Base-by-base conservation (phyloP, 2,888 invertebrate species). In the Drosophila prolongata region DNA sequence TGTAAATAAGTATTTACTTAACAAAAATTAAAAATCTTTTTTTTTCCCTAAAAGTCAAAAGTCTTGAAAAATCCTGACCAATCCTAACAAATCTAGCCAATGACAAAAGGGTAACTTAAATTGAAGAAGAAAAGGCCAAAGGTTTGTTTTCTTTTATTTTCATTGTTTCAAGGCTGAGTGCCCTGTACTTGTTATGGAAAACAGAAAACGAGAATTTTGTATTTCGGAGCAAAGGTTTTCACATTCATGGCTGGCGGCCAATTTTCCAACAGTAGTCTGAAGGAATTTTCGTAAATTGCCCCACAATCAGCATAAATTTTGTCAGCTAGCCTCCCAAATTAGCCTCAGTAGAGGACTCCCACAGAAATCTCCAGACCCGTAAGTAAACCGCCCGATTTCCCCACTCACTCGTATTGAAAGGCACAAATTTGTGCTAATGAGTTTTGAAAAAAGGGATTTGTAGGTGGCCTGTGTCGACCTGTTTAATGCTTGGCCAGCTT, bases 221-320 rank as follows among this genome's bases (percentile, higher is more conserved):
- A 24, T 75, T 67, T 59, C 40, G 34, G 44, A 67, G 42, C 54
- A 54, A 55, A 44, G 66, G 54, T 24, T 57, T 59, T 55, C 37
- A 9, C 43, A 43, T 49, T 55, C 50, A 56, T 43, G 73, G 35
- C 47, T 72, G 43, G 43, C 52, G 44, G 75, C 69, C 69, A 89
- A 80, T 80, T 89, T 89, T 72, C 73, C 69, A 76, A 83, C 81
- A 65, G 64, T 70, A 57, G 52, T 43, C 67, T 64, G 53, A 27
- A 59, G 57, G 67, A 85, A 58, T 75, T 89, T 87, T 74, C 75
- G 67, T 80, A 86, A 86, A 89, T 89, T 88, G 89, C 88, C 83
- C 70, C 90, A 89, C 90, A 87, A 89, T 87, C 90, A 89, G 87
- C 90, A 88, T 87, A 89, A 87, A 89, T 89, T 81, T 77, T 67